Percentiles rank a stretch among this genome's conserved stretches.
Conservation (phyloP, 2,888 invertebrate genomes). For the Stratiomys singularior region DNA sequence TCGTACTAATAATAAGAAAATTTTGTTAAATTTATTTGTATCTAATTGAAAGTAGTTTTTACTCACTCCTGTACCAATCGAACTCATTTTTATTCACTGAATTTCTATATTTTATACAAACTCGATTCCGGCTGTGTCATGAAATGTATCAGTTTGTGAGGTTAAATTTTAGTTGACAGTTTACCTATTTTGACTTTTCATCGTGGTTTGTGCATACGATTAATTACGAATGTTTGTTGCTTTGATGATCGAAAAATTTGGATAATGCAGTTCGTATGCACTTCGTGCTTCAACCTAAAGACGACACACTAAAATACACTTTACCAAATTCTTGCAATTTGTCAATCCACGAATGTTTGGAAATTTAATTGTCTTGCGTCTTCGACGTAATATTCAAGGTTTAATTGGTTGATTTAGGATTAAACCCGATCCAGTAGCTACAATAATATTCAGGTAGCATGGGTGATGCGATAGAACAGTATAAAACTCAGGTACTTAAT, state of each 20-base stretch:
- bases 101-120: not conserved
- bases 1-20: constrained; percentile 81
- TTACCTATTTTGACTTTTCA: constrained; percentile 57
- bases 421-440: too few species aligned
- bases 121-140: constrained; percentile 33
- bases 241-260: too few species aligned
- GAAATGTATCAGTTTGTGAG: constrained; percentile 50
- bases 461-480: constrained; percentile 42
- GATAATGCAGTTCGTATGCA: not conserved
- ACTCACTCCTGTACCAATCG: constrained; percentile 94
- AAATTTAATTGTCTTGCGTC: not conserved
- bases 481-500: constrained; percentile 36
- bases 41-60: constrained; percentile 49
- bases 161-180: constrained; percentile 52
- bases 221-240: too few species aligned
- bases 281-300: too few species aligned
- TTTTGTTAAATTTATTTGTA: constrained; percentile 40
- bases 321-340: too few species aligned
- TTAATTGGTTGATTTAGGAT: not conserved
- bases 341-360: not conserved
- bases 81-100: constrained; percentile 77
- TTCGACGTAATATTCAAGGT: not conserved
- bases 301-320: too few species aligned
- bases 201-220: constrained; percentile 48
- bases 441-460: not conserved